Percentiles rank a stretch among this genome's conserved stretches.
phyloP scores from a whole-genome alignment of 1,140 invertebrate genomes.

The Pygmarrhopalites habei region DNA sequence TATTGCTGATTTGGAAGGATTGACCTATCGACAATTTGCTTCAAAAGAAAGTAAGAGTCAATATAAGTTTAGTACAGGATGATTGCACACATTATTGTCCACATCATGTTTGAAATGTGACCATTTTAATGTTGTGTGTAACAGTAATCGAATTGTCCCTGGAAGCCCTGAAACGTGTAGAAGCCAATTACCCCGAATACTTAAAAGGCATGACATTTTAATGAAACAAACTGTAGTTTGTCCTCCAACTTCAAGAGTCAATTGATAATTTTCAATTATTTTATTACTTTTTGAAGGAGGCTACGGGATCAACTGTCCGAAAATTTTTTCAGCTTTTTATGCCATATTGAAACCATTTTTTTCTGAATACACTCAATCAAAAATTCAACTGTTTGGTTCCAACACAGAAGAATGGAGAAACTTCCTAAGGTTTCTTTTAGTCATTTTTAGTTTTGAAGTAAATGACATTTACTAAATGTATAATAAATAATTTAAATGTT shows the following conservation, averaged over 20 bases:
- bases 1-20: constrained; percentile 18
- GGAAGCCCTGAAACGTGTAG: constrained; percentile 13
- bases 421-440: too few relatives aligned
- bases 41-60: constrained; percentile 23
- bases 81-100: not conserved
- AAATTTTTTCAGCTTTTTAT: constrained; percentile 16
- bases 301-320: too few relatives aligned
- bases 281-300: too few relatives aligned
- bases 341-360: constrained; percentile 19
- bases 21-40: constrained; percentile 21
- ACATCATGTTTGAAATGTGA: not conserved
- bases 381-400: constrained; percentile 11
- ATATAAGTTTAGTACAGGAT: too few relatives aligned
- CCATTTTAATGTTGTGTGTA: not conserved
- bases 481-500: too few relatives aligned
- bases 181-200: constrained; percentile 20
- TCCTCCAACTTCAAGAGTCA: too few relatives aligned
- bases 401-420: constrained; percentile 11
- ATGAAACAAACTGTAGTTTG: too few relatives aligned
- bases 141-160: constrained; percentile 10
- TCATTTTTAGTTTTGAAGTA: too few relatives aligned
- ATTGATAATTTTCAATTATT: too few relatives aligned
- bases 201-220: too few relatives aligned
- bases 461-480: too few relatives aligned
- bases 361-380: constrained; percentile 14